These are phyloP conservation scores for Stratiomys singularior DNA, from an alignment of 2,888 invertebrate genomes.

Conservation along the genomic window DNA sequence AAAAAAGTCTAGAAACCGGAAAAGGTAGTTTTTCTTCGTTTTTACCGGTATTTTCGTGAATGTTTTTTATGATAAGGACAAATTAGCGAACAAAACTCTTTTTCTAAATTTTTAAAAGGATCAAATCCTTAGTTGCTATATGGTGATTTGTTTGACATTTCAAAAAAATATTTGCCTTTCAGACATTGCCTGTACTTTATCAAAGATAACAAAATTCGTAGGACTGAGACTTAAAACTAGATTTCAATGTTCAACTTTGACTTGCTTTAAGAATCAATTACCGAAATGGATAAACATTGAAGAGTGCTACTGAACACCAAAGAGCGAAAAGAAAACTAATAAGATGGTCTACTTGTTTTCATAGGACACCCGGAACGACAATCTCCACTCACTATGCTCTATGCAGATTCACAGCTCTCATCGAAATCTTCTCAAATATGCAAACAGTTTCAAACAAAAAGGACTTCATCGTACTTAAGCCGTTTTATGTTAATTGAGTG, in stretches of 20 bases:
- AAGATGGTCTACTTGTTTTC: slow-evolving; percentile 33
- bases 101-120: too few relatives aligned
- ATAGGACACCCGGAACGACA: slow-evolving; percentile 7
- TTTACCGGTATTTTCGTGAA: too few relatives aligned
- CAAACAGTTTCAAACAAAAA: slow-evolving; percentile 44
- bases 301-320: slow-evolving; percentile 6
- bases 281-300: slow-evolving; percentile 39
- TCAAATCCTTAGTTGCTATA: too few relatives aligned
- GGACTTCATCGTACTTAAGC: slow-evolving; percentile 40
- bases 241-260: slow-evolving; percentile 22
- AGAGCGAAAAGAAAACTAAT: slow-evolving; percentile 11
- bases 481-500: slow-evolving; percentile 46
- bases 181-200: too few relatives aligned
- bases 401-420: background rate
- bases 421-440: slow-evolving; percentile 35
- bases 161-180: too few relatives aligned
- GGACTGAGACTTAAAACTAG: too few relatives aligned
- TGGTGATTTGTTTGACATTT: too few relatives aligned
- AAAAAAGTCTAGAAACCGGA: too few relatives aligned
- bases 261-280: slow-evolving; percentile 32
- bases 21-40: too few relatives aligned
- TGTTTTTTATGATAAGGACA: too few relatives aligned
- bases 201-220: too few relatives aligned
- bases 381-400: background rate
- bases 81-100: too few relatives aligned